A percentile compares a stretch with the other conserved stretches of the same genome.
Evolutionary conservation across 1,140 invertebrate species (phyloP).

Genomic region (Metaphire vulgaris): DNA sequence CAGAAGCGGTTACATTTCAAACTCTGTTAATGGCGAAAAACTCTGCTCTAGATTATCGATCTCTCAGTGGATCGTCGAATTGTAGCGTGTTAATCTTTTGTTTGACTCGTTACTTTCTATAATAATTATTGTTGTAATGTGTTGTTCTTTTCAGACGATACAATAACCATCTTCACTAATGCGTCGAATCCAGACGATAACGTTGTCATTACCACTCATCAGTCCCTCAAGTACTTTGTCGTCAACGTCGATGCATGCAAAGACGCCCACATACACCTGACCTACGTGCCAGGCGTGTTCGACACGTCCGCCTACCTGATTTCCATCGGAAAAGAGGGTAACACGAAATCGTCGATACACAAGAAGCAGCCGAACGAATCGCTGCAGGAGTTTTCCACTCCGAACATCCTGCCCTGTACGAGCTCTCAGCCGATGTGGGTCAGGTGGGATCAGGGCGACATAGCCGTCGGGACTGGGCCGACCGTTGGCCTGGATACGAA

Average conservation of each 20-base stretch:
- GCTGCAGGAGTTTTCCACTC: not conserved
- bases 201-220: not conserved
- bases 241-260: not conserved
- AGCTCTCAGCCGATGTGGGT: not conserved
- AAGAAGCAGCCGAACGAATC: not conserved
- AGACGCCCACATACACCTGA: constrained; percentile 1
- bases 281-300: not conserved
- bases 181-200: not conserved
- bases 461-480: not conserved
- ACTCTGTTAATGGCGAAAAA: no score
- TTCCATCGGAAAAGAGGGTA: not conserved
- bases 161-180: not conserved
- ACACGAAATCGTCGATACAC: constrained; percentile 6
- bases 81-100: no score
- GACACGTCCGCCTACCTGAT: not conserved
- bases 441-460: constrained; percentile 4
- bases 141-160: not conserved
- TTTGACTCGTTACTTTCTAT: no score
- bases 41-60: no score
- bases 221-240: not conserved
- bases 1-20: no score
- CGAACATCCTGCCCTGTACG: not conserved
- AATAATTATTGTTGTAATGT: no score
- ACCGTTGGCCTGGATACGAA: not conserved
- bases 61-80: no score